Percentiles rank a stretch among this genome's conserved stretches.
Evolutionary conservation across 2,797 vertebrate species (phyloP).

Genomic region (Anomalospiza imberbis): DNA sequence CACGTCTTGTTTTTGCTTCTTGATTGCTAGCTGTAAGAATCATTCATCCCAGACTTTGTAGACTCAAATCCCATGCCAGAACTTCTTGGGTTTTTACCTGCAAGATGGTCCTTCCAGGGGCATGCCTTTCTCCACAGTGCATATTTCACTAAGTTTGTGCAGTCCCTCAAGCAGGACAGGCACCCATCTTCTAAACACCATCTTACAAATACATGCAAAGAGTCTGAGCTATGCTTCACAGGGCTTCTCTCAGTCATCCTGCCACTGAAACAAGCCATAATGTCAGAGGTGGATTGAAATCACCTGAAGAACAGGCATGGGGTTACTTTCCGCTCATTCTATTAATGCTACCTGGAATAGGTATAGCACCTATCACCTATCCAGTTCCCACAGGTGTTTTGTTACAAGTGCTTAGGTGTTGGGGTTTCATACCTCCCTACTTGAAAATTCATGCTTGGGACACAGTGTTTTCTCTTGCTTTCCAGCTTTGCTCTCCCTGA

Average conservation of each 20-base stretch:
- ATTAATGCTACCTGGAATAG: neutral
- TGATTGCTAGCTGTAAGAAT: neutral
- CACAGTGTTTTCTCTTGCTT: neutral
- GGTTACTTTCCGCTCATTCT: neutral
- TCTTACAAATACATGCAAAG: neutral
- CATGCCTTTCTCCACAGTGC: neutral
- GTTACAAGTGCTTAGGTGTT: neutral
- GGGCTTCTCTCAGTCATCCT: neutral
- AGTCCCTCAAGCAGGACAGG: neutral
- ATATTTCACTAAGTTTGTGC: neutral
- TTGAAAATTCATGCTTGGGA: neutral
- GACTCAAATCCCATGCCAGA: neutral
- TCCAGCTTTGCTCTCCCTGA: neutral
- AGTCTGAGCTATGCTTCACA: neutral
- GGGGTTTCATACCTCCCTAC: neutral
- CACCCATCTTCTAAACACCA: neutral
- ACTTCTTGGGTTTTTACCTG: neutral
- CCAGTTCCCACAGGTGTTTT: neutral
- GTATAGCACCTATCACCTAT: neutral
- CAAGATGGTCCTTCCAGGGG: neutral
- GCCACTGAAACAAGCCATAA: neutral
- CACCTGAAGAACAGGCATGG: neutral
- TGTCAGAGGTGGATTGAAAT: neutral
- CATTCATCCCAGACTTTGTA: neutral
- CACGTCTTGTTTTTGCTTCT: accelerated